Evolutionary conservation across 1,140 invertebrate species (phyloP).

Genomic region (Lucilia sericata): DNA sequence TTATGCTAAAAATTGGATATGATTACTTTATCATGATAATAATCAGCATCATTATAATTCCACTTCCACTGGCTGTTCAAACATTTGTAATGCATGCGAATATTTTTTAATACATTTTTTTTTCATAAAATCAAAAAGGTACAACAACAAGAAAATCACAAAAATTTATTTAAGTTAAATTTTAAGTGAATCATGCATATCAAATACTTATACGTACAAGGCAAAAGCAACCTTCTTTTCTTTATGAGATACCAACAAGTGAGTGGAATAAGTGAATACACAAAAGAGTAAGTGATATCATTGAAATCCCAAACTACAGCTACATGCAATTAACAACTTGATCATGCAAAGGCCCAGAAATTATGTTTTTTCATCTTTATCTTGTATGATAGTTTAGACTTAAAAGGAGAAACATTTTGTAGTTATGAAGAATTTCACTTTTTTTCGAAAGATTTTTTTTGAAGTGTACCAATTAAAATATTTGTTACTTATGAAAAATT

Average conservation of each 20-base stretch:
- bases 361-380: not conserved
- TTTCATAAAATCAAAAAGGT: not conserved
- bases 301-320: not conserved
- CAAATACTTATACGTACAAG: not conserved
- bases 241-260: not conserved
- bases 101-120: not conserved
- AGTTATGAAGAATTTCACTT: not conserved
- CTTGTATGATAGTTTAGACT: too few species aligned
- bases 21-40: constrained; percentile 4
- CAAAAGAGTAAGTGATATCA: not conserved
- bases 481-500: not conserved
- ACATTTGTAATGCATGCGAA: constrained; percentile 1
- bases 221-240: not conserved
- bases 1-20: not conserved
- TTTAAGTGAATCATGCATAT: constrained; percentile 6
- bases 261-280: not conserved
- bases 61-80: not conserved
- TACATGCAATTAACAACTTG: constrained; percentile 15
- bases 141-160: not conserved
- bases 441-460: not conserved
- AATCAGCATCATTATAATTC: not conserved
- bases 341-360: not conserved
- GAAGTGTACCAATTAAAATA: constrained; percentile 8
- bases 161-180: not conserved
- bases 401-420: too few species aligned